Base-by-base conservation (phyloP, 2,888 invertebrate genomes). In the Tachina lurida region DNA sequence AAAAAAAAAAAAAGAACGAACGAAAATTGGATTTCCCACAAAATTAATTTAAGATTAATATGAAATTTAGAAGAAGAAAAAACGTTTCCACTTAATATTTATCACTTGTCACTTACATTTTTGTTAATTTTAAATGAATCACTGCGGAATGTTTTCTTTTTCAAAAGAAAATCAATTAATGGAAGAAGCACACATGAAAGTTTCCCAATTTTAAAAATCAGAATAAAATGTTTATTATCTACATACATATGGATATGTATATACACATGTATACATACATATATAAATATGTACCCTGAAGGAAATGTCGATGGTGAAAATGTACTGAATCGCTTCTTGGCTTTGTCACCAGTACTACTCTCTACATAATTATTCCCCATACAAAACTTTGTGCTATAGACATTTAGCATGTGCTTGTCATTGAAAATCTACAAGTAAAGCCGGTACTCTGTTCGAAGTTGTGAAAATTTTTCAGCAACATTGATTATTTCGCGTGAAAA, bases 41-140 rank as follows among this genome's bases (percentile, higher is more conserved):
- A 68, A 81, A 68, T 49, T 3, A 39, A 67, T 39, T 17, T 45
- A 17, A 45, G 10, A 63, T 19, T 58, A 19, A 7, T 41, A 60
- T 43, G 10, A 49, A 68, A 71, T 52, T 60, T 49, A 47, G 47
- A 49, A n/a, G 19, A 63, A 39, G 10, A 67, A 67, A 31, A 52
- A 74, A 52, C 60, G 54, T 56, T 68, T 60, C 47, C 67, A 58
- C 12, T 4, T 15, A 47, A 31, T 39, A 39, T 41, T 19, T 43
- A 15, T 45, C 12, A 75, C 19, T 63, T 75, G 75, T 75, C 63
- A 52, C 22, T 31, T 52, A 19, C n/a, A 54, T 54, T 49, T 60
- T 74, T 41, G 15, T 19, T 43, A 9, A 49, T 62, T 41, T 54
- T 41, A 52, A 22, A 62, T 78, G 78, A 62, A 52, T 78, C 78